phyloP scores from a whole-genome alignment of 2,888 invertebrate species.

The Melanotus villosus region DNA sequence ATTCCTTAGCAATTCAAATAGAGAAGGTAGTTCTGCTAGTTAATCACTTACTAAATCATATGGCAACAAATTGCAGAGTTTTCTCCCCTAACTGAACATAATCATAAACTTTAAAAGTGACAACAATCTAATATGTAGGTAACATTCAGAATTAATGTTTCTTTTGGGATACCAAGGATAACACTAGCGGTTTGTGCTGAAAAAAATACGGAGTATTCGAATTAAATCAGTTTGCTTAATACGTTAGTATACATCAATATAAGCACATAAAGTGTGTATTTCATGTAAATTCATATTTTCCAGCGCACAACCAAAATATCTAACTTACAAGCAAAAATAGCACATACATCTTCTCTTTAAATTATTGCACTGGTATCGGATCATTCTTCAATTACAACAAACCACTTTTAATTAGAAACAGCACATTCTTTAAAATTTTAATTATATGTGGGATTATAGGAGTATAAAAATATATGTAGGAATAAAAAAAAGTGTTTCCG shows the following conservation, averaged over 20 bases:
- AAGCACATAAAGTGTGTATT: slow-evolving; percentile 20
- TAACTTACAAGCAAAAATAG: slow-evolving; percentile 10
- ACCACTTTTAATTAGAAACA: not conserved
- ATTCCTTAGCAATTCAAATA: too few relatives aligned
- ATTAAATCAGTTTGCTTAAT: not conserved
- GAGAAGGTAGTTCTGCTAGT: too few relatives aligned
- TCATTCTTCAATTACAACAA: not conserved
- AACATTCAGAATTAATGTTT: not conserved
- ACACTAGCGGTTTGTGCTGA: slow-evolving; percentile 12
- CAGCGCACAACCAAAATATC: slow-evolving; percentile 21
- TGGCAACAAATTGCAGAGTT: too few relatives aligned
- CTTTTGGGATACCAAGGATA: not conserved
- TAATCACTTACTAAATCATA: too few relatives aligned
- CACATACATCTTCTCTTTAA: not conserved
- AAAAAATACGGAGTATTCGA: slow-evolving; percentile 5
- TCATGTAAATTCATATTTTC: not conserved
- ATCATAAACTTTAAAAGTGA: too few relatives aligned
- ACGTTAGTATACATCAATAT: slow-evolving; percentile 11
- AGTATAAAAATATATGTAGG: not conserved
- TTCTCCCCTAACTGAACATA: too few relatives aligned
- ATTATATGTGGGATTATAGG: not conserved
- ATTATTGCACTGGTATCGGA: slow-evolving; percentile 24
- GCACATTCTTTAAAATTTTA: not conserved
- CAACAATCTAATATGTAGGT: not conserved
- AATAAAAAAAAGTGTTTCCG: not conserved